Conservation (phyloP, 2,113 vertebrate species). For the Sminthopsis crassicaudata region DNA sequence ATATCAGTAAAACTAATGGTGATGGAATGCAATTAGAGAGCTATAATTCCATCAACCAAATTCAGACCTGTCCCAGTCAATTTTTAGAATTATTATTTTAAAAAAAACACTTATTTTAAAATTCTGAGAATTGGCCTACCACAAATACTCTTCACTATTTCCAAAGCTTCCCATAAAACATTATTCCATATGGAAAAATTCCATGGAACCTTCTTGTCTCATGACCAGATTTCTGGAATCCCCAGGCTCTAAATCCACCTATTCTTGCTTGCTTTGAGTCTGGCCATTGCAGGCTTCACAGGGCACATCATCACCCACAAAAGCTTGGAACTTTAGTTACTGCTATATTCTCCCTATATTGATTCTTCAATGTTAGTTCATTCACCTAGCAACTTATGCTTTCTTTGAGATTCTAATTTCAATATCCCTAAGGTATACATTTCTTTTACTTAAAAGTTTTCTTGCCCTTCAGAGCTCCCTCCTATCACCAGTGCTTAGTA, state of each 20-base stretch:
- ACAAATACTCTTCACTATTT: conserved; percentile 45
- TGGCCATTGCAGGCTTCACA: not conserved
- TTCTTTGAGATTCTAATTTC: not conserved
- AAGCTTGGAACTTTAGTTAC: not conserved
- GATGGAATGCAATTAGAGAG: conserved; percentile 40
- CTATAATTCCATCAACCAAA: conserved; percentile 15
- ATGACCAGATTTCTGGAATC: not conserved
- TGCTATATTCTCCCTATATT: not conserved
- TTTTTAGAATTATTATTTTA: conserved; percentile 55
- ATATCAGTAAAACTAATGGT: conserved; percentile 35
- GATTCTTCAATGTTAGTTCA: not conserved
- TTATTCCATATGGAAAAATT: conserved; percentile 34
- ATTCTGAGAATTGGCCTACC: conserved; percentile 32
- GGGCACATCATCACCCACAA: not conserved
- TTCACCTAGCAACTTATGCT: not conserved
- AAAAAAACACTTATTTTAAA: conserved; percentile 53
- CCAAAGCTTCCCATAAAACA: conserved; percentile 26
- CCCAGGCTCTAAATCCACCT: not conserved
- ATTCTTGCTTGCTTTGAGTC: not conserved
- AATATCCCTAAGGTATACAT: fast-evolving
- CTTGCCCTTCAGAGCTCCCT: not conserved
- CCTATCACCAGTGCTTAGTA: no score
- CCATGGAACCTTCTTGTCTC: not conserved
- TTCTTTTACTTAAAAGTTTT: not conserved
- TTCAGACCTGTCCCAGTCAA: not conserved